These are phyloP conservation scores for Capitulum mitella DNA, from an alignment of 2,888 invertebrate genomes.

Conservation along the genomic window DNA sequence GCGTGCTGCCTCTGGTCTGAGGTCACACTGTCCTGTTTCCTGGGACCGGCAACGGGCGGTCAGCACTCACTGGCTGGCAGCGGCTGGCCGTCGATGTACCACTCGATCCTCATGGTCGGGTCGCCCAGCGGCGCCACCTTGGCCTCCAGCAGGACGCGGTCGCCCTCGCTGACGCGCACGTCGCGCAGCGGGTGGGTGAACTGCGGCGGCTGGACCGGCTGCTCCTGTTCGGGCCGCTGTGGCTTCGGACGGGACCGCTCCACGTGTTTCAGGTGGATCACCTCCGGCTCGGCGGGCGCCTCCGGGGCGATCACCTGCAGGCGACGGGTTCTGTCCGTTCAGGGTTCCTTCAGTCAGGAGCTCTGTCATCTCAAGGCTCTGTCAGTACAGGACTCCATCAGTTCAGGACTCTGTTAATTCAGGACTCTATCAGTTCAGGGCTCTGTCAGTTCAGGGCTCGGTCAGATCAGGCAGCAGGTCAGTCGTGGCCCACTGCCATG, in stretches of 20 bases:
- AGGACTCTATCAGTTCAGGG: no score
- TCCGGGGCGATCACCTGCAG: conserved; percentile 78
- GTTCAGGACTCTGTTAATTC: no score
- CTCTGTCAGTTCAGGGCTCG: no score
- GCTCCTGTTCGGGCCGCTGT: conserved; percentile 74
- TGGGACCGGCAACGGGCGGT: no score
- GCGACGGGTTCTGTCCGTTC: conserved; percentile 57
- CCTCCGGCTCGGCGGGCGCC: conserved; percentile 86
- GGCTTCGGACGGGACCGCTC: conserved; percentile 77
- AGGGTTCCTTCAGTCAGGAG: no score
- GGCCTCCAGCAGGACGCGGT: conserved; percentile 92
- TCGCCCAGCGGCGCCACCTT: conserved; percentile 95
- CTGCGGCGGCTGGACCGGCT: conserved; percentile 80
- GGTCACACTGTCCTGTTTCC: no score
- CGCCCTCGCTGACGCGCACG: conserved; percentile 72
- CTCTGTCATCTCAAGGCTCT: no score
- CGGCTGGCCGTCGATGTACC: conserved; percentile 86
- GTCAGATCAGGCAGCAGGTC: no score
- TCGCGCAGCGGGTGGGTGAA: conserved; percentile 75
- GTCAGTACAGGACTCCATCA: no score
- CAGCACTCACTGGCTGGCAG: conserved; percentile 68
- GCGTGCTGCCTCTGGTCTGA: no score
- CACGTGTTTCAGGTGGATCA: conserved; percentile 84
- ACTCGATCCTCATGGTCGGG: conserved; percentile 91
- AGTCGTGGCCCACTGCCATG: no score